These are phyloP conservation scores for Danio choprae DNA, from an alignment of 2,797 vertebrate genomes.

Conservation along the genomic window DNA sequence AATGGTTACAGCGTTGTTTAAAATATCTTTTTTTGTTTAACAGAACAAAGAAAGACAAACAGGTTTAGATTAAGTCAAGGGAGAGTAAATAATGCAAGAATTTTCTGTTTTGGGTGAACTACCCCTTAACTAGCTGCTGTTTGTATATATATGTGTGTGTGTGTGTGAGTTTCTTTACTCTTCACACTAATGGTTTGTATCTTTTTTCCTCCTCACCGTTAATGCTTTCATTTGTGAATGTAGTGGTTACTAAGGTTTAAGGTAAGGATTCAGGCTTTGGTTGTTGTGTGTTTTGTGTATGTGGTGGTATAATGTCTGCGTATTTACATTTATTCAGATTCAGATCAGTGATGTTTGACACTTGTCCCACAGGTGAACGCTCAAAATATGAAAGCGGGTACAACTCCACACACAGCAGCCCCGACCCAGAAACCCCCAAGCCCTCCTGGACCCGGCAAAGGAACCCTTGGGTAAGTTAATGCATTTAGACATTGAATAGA, in stretches of 20 bases:
- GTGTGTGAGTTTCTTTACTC: constrained; percentile 71
- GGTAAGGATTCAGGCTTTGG: constrained; percentile 85
- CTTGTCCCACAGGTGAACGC: constrained; percentile 87
- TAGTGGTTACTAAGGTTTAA: constrained; percentile 99
- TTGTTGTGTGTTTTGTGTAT: constrained; percentile 29
- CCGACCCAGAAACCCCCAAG: constrained; percentile 99
- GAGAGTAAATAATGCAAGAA: no score
- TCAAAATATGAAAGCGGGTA: constrained; percentile 97
- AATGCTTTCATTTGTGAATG: constrained; percentile 89
- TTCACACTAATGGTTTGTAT: constrained; percentile 86
- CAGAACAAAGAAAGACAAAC: no score
- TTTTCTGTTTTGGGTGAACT: no score
- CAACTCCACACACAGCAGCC: constrained; percentile 90
- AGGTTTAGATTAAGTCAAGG: no score
- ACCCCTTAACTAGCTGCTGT: background rate
- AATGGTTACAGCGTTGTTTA: no score
- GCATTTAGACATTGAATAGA: background rate
- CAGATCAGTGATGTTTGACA: background rate
- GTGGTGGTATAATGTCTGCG: constrained; percentile 25
- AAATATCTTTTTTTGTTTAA: no score
- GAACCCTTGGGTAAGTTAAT: constrained; percentile 93
- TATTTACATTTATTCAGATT: background rate
- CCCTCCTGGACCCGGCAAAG: constrained; percentile 94
- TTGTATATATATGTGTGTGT: constrained; percentile 11
- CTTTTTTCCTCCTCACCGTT: constrained; percentile 83